Evolutionary conservation across 2,113 vertebrate genomes (phyloP).

Genomic region (Pogonocichla stellata): DNA sequence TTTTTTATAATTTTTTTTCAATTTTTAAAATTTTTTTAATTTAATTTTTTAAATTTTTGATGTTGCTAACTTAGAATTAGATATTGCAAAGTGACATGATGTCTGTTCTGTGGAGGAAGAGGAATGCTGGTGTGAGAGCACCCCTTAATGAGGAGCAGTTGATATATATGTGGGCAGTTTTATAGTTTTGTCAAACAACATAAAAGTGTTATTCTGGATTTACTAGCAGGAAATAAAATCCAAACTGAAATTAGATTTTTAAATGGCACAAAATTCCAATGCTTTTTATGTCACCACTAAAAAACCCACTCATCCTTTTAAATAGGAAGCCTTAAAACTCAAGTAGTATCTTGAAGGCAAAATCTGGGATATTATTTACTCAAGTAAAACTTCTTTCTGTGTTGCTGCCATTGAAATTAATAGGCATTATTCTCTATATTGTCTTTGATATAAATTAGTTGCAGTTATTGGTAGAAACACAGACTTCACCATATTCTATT

Average conservation of each 20-base stretch:
- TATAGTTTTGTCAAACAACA: slow-evolving; percentile 16
- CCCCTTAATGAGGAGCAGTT: background rate
- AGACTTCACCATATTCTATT: background rate
- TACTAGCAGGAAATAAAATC: slow-evolving; percentile 23
- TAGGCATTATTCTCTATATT: background rate
- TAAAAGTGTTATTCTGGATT: slow-evolving; percentile 35
- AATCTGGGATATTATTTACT: background rate
- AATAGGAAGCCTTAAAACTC: background rate
- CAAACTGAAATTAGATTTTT: slow-evolving; percentile 31
- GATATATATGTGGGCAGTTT: background rate
- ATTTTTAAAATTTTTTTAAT: no score
- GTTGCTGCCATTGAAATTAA: background rate
- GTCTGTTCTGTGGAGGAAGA: background rate
- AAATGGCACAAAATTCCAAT: background rate
- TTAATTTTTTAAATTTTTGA: background rate
- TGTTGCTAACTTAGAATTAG: background rate
- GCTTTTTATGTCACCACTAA: background rate
- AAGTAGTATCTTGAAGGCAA: background rate
- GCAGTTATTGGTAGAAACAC: background rate
- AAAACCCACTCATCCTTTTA: background rate
- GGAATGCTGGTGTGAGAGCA: background rate
- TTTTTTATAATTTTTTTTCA: no score
- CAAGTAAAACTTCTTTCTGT: background rate
- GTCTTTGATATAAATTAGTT: background rate
- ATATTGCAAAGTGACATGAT: background rate